Evolutionary conservation across 1,140 invertebrate genomes (phyloP), one percentile per base, ranked within the genome.

Genomic region (Pseudomyrmex flavicornis): DNA sequence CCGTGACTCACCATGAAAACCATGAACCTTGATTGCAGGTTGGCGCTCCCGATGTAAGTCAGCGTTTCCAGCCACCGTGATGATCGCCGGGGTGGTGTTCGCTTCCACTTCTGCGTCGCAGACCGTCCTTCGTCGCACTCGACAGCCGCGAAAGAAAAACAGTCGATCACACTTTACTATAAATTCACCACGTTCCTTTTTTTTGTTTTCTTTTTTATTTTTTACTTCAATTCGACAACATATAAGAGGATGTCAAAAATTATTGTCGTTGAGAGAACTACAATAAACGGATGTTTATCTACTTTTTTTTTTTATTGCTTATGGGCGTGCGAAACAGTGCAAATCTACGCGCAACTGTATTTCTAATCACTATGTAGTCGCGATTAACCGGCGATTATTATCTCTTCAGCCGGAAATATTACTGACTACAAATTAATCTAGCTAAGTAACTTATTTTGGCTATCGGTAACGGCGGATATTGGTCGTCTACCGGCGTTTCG

Each of bases 21-120:
- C 94, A 94, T 94, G 94, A 94, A 94, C 94, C 93, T 94, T 94
- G 94, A 94, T 94, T 94, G 93, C 94, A 94, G 93, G 93, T 94
- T 93, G 93, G 93, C 93, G 92, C 88, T 94, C 92, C 90, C 91
- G 93, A 94, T 93, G 93, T 94, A 94, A 94, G 91, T 94, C 93
- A 93, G 93, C 91, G 93, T 93, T 92, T 94, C 93, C 91, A 92
- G 91, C 93, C 93, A 92, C 91, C 90, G 86, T 90, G 74, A 87
- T 90, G 69, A 89, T 90, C 89, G 85, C 90, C 90, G 84, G 82
- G 89, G 85, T 90, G 69, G 77, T 84, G 79, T 74, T 83, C 85
- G 69, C 82, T 86, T 89, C 84, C 86, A 70, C 88, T 85, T 83
- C 88, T 85, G 79, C 82, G 72, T 84, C 63, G 85, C 87, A 59